These are phyloP conservation scores for Drosophila littoralis DNA, from an alignment of 1,140 invertebrate genomes.

Conservation along the genomic window DNA sequence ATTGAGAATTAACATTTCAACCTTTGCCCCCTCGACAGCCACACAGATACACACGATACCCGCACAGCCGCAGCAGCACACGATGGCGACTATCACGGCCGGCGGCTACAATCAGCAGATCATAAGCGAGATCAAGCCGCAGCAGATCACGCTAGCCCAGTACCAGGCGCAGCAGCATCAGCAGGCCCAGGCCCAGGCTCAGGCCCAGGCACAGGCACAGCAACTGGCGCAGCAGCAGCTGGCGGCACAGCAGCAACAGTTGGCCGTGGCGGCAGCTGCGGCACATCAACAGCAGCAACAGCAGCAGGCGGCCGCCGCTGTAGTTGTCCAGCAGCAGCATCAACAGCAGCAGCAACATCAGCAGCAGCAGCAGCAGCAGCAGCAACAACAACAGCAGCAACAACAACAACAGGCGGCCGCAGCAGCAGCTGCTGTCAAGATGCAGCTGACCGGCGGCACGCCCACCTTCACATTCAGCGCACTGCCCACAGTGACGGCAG, in stretches of 20 bases:
- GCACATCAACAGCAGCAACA: conserved; percentile 57
- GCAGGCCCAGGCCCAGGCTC: conserved; percentile 61
- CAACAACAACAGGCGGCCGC: conserved; percentile 52
- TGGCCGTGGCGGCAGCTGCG: conserved; percentile 44
- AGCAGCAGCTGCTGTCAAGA: conserved; percentile 63
- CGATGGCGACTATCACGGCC: conserved; percentile 80
- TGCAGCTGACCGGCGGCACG: conserved; percentile 71
- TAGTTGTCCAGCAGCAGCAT: conserved; percentile 63
- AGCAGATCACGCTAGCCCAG: conserved; percentile 80
- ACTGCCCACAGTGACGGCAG: conserved; percentile 67
- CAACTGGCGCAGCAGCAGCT: conserved; percentile 40
- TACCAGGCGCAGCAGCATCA: conserved; percentile 81
- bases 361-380: conserved; percentile 49
- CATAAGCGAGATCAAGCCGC: conserved; percentile 81
- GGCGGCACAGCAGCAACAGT: conserved; percentile 56
- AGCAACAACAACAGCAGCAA: conserved; percentile 58
- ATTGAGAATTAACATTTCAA: too few relatives aligned
- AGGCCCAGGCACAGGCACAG: conserved; percentile 64
- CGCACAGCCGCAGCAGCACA: conserved; percentile 76
- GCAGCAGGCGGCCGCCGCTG: conserved; percentile 53
- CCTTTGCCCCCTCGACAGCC: conserved; percentile 24
- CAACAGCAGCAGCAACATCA: conserved; percentile 59
- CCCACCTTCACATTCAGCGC: conserved; percentile 81
- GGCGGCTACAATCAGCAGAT: conserved; percentile 81
- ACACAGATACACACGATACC: conserved; percentile 78